Evolutionary conservation across 2,888 invertebrate genomes (phyloP).

Genomic region (Amiota mariae): DNA sequence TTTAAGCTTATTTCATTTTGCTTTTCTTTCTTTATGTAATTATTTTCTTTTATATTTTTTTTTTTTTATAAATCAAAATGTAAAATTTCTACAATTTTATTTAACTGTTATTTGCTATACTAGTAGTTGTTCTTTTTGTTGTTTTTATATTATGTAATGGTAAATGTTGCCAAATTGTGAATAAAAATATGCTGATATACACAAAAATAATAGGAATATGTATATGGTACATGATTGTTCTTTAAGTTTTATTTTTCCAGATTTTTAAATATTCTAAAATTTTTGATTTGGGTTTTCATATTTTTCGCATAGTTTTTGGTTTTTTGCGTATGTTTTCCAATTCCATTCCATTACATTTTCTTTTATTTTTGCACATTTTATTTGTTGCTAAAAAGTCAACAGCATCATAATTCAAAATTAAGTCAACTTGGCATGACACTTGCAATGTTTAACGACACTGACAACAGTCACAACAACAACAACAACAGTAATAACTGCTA

Average conservation of each 20-base stretch:
- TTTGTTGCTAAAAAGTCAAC: conserved; percentile 18
- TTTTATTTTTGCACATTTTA: not conserved
- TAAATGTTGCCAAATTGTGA: too few relatives aligned
- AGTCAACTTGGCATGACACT: conserved; percentile 26
- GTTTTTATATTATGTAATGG: too few relatives aligned
- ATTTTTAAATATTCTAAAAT: too few relatives aligned
- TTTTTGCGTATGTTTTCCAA: not conserved
- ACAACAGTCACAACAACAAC: not conserved
- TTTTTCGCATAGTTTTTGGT: too few relatives aligned
- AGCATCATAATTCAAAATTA: conserved; percentile 31
- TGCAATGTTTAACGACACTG: conserved; percentile 6
- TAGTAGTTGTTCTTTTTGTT: too few relatives aligned
- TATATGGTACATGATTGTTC: too few relatives aligned
- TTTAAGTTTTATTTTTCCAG: too few relatives aligned
- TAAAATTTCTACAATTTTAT: conserved; percentile 19
- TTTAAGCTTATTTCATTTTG: conserved; percentile 16
- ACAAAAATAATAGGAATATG: too few relatives aligned
- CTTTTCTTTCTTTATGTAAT: not conserved
- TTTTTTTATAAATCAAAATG: not conserved
- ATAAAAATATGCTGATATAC: too few relatives aligned
- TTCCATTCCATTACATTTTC: not conserved
- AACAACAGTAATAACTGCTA: not conserved
- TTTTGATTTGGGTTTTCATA: too few relatives aligned
- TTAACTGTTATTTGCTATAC: conserved; percentile 27
- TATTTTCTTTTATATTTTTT: not conserved